A percentile compares a stretch with the other conserved stretches of the same genome.
Conservation (phyloP, 2,888 invertebrate species). For the Lasioglossum pauxillum region DNA sequence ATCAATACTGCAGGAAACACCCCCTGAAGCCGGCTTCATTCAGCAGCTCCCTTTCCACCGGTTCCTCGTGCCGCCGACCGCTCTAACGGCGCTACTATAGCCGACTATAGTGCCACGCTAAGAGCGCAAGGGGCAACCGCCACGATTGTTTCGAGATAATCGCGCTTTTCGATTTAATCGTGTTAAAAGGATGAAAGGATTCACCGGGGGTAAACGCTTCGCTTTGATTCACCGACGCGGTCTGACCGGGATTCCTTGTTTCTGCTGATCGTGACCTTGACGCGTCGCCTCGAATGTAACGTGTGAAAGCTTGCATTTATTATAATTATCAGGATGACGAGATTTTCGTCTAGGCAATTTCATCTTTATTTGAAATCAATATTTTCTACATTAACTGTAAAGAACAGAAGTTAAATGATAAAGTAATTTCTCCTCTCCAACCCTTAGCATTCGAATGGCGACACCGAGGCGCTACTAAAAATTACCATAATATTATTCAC, state of each 20-base stretch:
- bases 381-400: not conserved
- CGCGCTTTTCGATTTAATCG: slow-evolving; percentile 56
- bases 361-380: not conserved
- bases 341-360: no score
- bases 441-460: not conserved
- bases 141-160: slow-evolving; percentile 54
- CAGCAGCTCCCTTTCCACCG: slow-evolving; percentile 67
- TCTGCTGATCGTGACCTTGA: not conserved
- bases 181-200: slow-evolving; percentile 47
- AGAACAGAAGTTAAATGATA: not conserved
- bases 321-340: not conserved
- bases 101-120: slow-evolving; percentile 47
- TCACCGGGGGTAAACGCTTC: slow-evolving; percentile 6
- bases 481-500: not conserved
- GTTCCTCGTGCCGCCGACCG: slow-evolving; percentile 39
- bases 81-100: slow-evolving; percentile 53
- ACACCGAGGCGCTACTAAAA: not conserved
- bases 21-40: slow-evolving; percentile 76
- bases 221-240: not conserved
- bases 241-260: not conserved
- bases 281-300: not conserved
- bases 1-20: slow-evolving; percentile 79
- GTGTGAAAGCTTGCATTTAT: not conserved
- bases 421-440: not conserved
- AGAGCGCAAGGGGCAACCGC: slow-evolving; percentile 36